A percentile compares a stretch with the other conserved stretches of the same genome.
Conservation (phyloP, 2,797 vertebrate species). For the Syngnathus acus region DNA sequence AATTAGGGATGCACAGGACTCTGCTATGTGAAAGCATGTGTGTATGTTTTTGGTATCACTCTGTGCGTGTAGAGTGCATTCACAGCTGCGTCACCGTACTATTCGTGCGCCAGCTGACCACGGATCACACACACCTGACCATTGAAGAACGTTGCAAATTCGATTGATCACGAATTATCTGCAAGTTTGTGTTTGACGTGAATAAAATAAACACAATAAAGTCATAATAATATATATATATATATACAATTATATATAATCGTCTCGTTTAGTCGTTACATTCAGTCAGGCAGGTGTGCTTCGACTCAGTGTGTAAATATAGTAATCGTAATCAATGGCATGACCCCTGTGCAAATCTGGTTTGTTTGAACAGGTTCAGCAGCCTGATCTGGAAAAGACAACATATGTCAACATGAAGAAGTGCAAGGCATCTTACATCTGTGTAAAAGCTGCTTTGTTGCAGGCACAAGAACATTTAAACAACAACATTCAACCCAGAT, state of each 20-base stretch:
- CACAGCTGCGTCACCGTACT: conserved; percentile 55
- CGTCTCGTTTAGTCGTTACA: neutral
- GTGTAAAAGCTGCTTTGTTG: conserved; percentile 39
- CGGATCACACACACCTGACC: conserved; percentile 23
- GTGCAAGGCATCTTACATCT: conserved; percentile 61
- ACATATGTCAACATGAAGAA: conserved; percentile 58
- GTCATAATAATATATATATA: too few species aligned
- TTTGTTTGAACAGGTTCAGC: conserved; percentile 35
- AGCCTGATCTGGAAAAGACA: conserved; percentile 49
- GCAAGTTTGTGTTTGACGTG: conserved; percentile 3
- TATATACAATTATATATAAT: too few species aligned
- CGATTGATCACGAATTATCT: conserved; percentile 7
- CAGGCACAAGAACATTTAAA: conserved; percentile 9
- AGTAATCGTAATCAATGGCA: neutral
- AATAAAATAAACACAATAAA: neutral
- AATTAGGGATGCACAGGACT: conserved; percentile 62
- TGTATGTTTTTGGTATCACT: conserved; percentile 10
- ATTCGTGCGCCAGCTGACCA: conserved; percentile 32
- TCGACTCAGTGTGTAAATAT: neutral
- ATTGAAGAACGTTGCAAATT: conserved; percentile 25
- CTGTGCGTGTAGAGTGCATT: conserved; percentile 23
- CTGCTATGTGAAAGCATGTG: conserved; percentile 37
- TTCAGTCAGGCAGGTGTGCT: neutral
- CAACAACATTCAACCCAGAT: neutral
- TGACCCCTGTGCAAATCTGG: neutral